Evolutionary conservation across 1,140 invertebrate genomes (phyloP).

Genomic region (Caerostris extrusa): DNA sequence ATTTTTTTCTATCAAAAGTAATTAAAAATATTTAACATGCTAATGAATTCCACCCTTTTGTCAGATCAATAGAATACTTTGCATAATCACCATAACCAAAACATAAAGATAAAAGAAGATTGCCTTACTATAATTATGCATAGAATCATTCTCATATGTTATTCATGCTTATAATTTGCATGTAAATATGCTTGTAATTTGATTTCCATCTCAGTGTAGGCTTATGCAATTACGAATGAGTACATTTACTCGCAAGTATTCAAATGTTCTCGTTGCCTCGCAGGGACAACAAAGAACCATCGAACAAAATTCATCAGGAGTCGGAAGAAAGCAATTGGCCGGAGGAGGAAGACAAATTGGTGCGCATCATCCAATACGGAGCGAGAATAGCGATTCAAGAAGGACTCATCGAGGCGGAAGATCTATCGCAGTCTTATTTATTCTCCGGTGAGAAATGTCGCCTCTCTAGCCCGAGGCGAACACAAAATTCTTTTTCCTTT

Average conservation of each 20-base stretch:
- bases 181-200: not conserved
- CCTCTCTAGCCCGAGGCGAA: not conserved
- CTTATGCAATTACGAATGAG: not conserved
- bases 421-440: slow-evolving; percentile 56
- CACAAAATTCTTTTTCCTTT: not conserved
- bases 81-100: too few species aligned
- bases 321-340: slow-evolving; percentile 66
- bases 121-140: not conserved
- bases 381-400: slow-evolving; percentile 76
- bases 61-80: too few species aligned
- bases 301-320: slow-evolving; percentile 53
- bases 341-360: slow-evolving; percentile 78
- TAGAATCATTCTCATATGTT: not conserved
- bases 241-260: not conserved
- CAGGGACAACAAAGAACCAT: slow-evolving; percentile 35
- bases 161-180: not conserved
- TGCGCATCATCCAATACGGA: slow-evolving; percentile 78
- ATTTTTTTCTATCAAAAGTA: too few species aligned
- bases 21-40: too few species aligned
- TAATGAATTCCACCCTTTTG: too few species aligned
- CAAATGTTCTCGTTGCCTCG: not conserved
- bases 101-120: too few species aligned
- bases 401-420: slow-evolving; percentile 70
- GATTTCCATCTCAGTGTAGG: too few species aligned
- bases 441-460: slow-evolving; percentile 58